Conservation (phyloP, 1,140 invertebrate species). For the Paraescarpia echinospica region DNA sequence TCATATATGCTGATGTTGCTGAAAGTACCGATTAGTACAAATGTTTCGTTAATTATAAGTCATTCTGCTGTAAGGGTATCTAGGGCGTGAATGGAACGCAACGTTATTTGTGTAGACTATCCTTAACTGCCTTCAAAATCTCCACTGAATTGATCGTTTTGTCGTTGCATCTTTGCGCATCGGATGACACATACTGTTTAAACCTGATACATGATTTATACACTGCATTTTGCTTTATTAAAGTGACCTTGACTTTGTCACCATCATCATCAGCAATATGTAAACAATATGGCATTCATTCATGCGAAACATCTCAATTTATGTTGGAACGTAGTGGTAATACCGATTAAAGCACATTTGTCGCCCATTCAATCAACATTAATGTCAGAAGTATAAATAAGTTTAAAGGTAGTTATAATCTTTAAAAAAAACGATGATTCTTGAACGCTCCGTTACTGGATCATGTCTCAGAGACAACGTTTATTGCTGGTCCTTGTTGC, state of each 20-base stretch:
- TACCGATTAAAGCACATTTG: not conserved
- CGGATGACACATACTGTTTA: not conserved
- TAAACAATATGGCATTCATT: slow-evolving; percentile 1
- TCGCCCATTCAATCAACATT: not conserved
- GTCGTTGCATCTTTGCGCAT: not conserved
- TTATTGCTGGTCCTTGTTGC: too few relatives aligned
- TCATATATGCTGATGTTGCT: too few relatives aligned
- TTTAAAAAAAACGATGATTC: too few relatives aligned
- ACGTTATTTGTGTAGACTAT: not conserved
- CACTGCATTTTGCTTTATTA: not conserved
- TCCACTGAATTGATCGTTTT: not conserved
- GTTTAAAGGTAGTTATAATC: not conserved
- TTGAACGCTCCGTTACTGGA: too few relatives aligned
- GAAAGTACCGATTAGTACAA: too few relatives aligned
- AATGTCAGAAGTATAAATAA: not conserved
- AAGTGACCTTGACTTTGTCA: not conserved
- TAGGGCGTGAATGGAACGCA: not conserved
- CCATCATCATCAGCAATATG: not conserved
- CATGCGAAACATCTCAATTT: not conserved
- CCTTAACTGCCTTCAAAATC: not conserved
- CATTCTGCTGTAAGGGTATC: not conserved
- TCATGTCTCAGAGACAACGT: too few relatives aligned
- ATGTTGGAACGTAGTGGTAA: not conserved
- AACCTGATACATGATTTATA: not conserved
- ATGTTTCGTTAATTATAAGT: not conserved